phyloP scores from a whole-genome alignment of 2,113 vertebrate genomes.

The Blennius ocellaris region DNA sequence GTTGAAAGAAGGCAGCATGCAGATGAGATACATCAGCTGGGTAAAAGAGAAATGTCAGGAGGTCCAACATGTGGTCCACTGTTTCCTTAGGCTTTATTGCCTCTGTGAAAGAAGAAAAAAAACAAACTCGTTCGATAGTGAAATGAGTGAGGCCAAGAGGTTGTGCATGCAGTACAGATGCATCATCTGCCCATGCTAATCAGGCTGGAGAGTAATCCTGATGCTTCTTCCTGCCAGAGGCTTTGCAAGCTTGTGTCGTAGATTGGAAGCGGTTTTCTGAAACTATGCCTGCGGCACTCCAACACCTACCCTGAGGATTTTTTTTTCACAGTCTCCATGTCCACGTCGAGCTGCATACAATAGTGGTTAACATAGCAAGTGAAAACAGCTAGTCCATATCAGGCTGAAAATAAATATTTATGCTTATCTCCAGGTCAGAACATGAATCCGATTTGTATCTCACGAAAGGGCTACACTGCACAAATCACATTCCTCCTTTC shows the following conservation, averaged over 20 bases:
- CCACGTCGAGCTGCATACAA: conserved; percentile 21
- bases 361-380: not conserved
- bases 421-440: conserved; percentile 18
- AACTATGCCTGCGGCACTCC: conserved; percentile 52
- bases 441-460: not conserved
- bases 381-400: conserved; percentile 15
- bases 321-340: conserved; percentile 14
- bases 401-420: conserved; percentile 16
- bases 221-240: conserved; percentile 24
- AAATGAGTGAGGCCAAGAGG: conserved; percentile 46
- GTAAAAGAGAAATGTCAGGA: conserved; percentile 45
- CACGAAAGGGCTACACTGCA: too few species aligned
- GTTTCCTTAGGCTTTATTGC: conserved; percentile 22
- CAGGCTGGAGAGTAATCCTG: conserved; percentile 50
- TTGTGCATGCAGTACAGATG: conserved; percentile 36
- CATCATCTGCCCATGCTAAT: conserved; percentile 46
- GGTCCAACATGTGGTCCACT: not conserved
- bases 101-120: conserved; percentile 20
- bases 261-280: conserved; percentile 61
- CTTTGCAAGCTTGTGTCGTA: conserved; percentile 46
- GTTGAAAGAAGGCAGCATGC: conserved; percentile 16
- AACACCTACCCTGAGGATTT: conserved; percentile 33
- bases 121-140: conserved; percentile 32
- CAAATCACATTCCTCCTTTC: too few species aligned
- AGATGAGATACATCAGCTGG: conserved; percentile 42